These are phyloP conservation scores for Irena cyanogastra DNA, from an alignment of 2,113 vertebrate genomes.

Conservation along the genomic window DNA sequence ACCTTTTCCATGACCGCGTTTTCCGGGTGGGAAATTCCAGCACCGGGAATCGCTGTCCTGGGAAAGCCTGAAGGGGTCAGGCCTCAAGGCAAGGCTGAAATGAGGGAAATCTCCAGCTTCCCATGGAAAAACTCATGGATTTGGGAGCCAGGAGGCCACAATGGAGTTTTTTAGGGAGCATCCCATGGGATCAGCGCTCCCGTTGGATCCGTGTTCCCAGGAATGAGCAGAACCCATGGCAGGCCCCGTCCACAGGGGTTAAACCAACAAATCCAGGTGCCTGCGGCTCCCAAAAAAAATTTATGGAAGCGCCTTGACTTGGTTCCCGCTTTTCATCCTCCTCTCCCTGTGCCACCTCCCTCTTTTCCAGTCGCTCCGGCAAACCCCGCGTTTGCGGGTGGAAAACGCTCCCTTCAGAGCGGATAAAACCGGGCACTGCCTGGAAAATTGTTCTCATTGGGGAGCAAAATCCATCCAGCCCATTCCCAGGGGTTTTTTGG, in stretches of 20 bases:
- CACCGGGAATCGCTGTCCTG: neutral
- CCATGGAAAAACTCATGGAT: neutral
- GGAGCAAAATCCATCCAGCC: neutral
- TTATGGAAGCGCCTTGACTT: neutral
- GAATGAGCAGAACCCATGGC: neutral
- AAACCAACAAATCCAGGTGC: neutral
- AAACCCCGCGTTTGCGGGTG: neutral
- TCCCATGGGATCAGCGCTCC: neutral
- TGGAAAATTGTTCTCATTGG: too few species aligned
- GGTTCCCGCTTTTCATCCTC: neutral
- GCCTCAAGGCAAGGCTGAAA: neutral
- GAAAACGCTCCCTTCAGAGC: neutral
- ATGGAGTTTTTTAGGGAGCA: neutral
- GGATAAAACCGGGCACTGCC: neutral
- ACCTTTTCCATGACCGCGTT: fast-evolving
- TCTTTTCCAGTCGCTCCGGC: fast-evolving
- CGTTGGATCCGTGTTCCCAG: fast-evolving
- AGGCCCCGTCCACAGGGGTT: fast-evolving
- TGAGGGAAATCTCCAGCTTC: neutral
- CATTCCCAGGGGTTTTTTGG: neutral
- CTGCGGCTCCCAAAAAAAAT: fast-evolving
- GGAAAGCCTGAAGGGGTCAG: neutral
- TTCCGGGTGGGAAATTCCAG: neutral
- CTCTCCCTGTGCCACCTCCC: fast-evolving
- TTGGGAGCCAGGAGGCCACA: neutral